Evolutionary conservation across 2,113 vertebrate species (phyloP).

Genomic region (Epinephelus moara): DNA sequence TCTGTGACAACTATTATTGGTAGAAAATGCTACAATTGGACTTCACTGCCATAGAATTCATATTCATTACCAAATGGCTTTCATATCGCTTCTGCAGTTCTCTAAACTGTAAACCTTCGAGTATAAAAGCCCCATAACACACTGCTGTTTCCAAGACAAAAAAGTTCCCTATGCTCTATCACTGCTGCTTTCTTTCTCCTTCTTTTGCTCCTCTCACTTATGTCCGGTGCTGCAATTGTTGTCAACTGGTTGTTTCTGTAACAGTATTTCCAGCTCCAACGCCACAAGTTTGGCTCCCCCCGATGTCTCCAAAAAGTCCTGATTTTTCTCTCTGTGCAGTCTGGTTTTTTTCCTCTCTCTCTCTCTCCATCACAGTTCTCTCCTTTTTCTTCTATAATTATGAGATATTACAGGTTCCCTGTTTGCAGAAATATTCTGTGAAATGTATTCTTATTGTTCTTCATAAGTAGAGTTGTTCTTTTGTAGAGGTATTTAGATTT

Average conservation of each 20-base stretch:
- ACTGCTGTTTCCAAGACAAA: slow-evolving; percentile 55
- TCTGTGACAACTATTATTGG: slow-evolving; percentile 28
- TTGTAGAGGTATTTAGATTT: slow-evolving; percentile 78
- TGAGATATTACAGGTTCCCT: slow-evolving; percentile 73
- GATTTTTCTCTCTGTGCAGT: slow-evolving; percentile 57
- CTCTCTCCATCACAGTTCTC: slow-evolving; percentile 56
- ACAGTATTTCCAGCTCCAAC: slow-evolving; percentile 76
- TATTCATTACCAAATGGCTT: slow-evolving; percentile 57
- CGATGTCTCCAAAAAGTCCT: slow-evolving; percentile 67
- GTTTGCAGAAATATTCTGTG: slow-evolving; percentile 67
- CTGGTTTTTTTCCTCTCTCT: slow-evolving; percentile 35
- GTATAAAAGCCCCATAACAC: slow-evolving; percentile 84
- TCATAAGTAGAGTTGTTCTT: slow-evolving; percentile 64
- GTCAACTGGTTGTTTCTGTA: slow-evolving; percentile 72
- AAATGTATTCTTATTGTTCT: slow-evolving; percentile 70
- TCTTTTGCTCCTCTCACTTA: slow-evolving; percentile 61
- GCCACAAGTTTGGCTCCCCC: slow-evolving; percentile 61
- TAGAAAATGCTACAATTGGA: slow-evolving; percentile 38
- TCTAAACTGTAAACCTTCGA: slow-evolving; percentile 86
- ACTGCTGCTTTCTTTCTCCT: slow-evolving; percentile 54
- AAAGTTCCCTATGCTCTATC: slow-evolving; percentile 25
- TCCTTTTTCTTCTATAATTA: slow-evolving; percentile 49
- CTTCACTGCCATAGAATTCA: slow-evolving; percentile 52
- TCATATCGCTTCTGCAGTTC: slow-evolving; percentile 54
- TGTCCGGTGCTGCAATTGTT: slow-evolving; percentile 63